Base-by-base conservation (phyloP, 1,140 invertebrate species). In the Tigriopus japonicus region DNA sequence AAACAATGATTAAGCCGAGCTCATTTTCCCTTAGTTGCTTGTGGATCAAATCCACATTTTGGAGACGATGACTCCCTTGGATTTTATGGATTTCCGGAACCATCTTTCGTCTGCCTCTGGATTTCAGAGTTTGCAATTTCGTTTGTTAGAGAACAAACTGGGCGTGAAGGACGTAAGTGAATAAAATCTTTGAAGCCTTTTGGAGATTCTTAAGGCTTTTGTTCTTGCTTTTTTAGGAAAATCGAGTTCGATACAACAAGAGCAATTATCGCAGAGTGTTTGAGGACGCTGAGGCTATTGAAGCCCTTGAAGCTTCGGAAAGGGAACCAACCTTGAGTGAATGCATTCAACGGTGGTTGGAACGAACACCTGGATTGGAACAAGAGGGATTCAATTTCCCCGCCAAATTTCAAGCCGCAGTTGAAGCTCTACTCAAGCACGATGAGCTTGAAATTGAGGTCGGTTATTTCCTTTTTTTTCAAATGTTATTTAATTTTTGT, bases 21-120 rank as follows among this genome's bases (percentile, higher is more conserved):
- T n/a, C n/a, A n/a, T n/a, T n/a, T n/a, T n/a, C n/a, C n/a, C 28
- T 35, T 3, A 35, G 28, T 35, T 35, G 28, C 73, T 97, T 21
- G 89, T 92, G 19, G 94, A 98, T 69, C 94, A 98, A 78, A 90
- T 98, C 9, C 83, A 86, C 68, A 95, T 99, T 66, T 71, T 99
- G 58, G 95, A 98, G 72, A 97, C 92, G 0, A 98, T 98, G 93
- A 93, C 89, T 0, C 91, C 93, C 0, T 71, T 94, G 53, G 93
- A 97, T 74, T 98, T 97, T 68, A 90, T 97, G 81, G 91, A 94
- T 63, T 97, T 97, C 71, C 77, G 92, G 43, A 80, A 85, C 62
- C 92, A 90, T 69, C 72, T 98, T 3, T 83, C 86, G 1, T 86
- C 94, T 0, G 92, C 94, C 0, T 98, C 93, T 0, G 95, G 95